Base-by-base conservation (phyloP, 2,113 vertebrate species). In the Spermophilus dauricus region DNA sequence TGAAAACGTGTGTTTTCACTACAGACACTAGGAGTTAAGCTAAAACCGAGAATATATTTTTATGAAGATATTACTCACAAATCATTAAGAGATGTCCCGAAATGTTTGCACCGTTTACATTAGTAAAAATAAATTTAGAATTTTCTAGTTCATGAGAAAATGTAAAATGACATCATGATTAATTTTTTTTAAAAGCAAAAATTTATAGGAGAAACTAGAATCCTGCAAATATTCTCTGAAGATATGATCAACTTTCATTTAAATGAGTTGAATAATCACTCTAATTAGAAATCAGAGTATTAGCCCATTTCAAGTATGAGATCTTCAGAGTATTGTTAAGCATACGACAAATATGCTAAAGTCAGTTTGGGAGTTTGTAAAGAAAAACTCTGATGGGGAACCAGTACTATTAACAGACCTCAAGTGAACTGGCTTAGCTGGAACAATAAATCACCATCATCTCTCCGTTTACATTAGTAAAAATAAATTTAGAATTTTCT, bases 81-180 rank as follows among this genome's bases (percentile, higher is more conserved):
- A n/a, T 80, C 53, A 30, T 1, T 48, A 11, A 42, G 2, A 16
- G 14, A 56, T 56, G 22, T 20, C 16, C 63, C 86, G 45, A 95
- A 96, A 67, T 77, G 34, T 69, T 39, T 24, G 28, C 48, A 37
- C 5, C 48, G 48, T 51, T 39, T 94, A 88, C 56, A 34, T 34
- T 73, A 89, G 8, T 82, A 86, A 92, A 91, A 95, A 32, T 88
- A 85, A 56, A 76, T 51, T 80, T 45, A 80, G 37, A 88, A 92
- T 65, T 48, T 37, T 93, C 2, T 37, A 83, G 17, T 67, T 32
- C 6, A 6, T 81, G 48, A 87, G 22, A 95, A 72, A 94, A 89
- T 34, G 18, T 70, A 88, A 94, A 94, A 91, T 48, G 7, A 42
- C 4, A 67, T 39, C 22, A 90, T 77, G 11, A 80, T 48, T 30